Evolutionary conservation across 2,888 invertebrate species (phyloP).

Genomic region (Mesochorus sp.): DNA sequence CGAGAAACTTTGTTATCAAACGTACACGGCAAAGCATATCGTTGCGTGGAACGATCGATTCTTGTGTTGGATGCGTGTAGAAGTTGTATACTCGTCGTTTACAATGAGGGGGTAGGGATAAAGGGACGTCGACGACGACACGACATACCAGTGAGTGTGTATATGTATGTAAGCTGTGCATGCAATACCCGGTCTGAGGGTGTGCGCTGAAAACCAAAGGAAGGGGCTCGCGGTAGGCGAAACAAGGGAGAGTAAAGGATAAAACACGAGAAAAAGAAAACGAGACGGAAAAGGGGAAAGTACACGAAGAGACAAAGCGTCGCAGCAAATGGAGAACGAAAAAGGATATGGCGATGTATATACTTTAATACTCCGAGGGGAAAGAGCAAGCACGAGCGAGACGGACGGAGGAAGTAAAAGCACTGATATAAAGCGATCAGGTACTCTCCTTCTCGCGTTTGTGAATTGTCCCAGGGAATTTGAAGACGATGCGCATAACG

Average conservation of each 20-base stretch:
- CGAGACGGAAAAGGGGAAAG: slow-evolving; percentile 11
- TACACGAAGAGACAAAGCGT: slow-evolving; percentile 54
- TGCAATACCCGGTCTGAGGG: slow-evolving; percentile 36
- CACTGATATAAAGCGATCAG: slow-evolving; percentile 34
- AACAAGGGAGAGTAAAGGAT: not conserved
- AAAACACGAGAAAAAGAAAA: not conserved
- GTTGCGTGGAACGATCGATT: slow-evolving; percentile 44
- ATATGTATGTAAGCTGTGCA: too few species aligned
- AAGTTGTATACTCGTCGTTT: slow-evolving; percentile 17
- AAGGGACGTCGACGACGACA: slow-evolving; percentile 39
- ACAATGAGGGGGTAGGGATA: slow-evolving; percentile 27
- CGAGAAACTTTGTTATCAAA: not conserved
- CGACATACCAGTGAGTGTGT: slow-evolving; percentile 36
- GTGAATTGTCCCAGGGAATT: slow-evolving; percentile 59
- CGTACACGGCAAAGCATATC: not conserved
- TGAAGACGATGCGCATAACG: slow-evolving; percentile 64
- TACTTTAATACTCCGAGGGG: slow-evolving; percentile 62
- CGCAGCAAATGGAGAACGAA: slow-evolving; percentile 53
- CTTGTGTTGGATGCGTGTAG: slow-evolving; percentile 17
- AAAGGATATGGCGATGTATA: slow-evolving; percentile 57
- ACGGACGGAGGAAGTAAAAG: slow-evolving; percentile 38
- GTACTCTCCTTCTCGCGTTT: slow-evolving; percentile 29
- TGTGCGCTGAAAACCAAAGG: slow-evolving; percentile 31
- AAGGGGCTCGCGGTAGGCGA: slow-evolving; percentile 13
- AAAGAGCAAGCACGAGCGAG: slow-evolving; percentile 55